Conservation (phyloP, 2,888 invertebrate genomes). For the Trissolcus brochymenae region DNA sequence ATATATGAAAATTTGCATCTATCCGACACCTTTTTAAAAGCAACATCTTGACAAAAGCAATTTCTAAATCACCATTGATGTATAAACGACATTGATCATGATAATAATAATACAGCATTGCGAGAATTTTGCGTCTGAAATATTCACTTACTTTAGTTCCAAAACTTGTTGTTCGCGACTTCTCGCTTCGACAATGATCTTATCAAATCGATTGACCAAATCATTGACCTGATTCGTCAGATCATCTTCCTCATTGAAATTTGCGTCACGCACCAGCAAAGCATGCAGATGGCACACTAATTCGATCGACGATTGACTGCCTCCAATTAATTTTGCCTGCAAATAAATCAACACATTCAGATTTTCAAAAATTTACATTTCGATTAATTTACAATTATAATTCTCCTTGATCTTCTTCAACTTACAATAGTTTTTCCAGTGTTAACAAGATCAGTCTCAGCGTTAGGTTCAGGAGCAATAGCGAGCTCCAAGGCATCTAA, state of each 20-base stretch:
- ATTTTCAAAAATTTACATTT: neutral
- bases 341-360: too few species aligned
- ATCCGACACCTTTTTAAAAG: neutral
- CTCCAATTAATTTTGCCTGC: conserved; percentile 84
- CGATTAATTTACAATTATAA: neutral
- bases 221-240: conserved; percentile 82
- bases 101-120: neutral
- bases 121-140: neutral
- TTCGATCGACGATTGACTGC: conserved; percentile 88
- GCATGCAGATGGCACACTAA: conserved; percentile 87
- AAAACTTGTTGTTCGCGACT: conserved; percentile 86
- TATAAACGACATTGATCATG: neutral
- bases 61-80: neutral
- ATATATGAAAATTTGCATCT: neutral
- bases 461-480: conserved; percentile 80
- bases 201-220: conserved; percentile 83
- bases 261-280: conserved; percentile 85
- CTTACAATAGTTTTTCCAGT: conserved; percentile 82
- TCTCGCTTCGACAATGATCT: conserved; percentile 83
- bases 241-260: conserved; percentile 82
- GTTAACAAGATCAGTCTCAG: conserved; percentile 79
- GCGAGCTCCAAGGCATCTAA: conserved; percentile 83
- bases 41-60: conserved; percentile 6
- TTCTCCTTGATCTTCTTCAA: neutral
- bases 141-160: conserved; percentile 83